Evolutionary conservation across 2,113 vertebrate genomes (phyloP), one percentile per base, ranked within the genome.

Genomic region (Mobula hypostoma): DNA sequence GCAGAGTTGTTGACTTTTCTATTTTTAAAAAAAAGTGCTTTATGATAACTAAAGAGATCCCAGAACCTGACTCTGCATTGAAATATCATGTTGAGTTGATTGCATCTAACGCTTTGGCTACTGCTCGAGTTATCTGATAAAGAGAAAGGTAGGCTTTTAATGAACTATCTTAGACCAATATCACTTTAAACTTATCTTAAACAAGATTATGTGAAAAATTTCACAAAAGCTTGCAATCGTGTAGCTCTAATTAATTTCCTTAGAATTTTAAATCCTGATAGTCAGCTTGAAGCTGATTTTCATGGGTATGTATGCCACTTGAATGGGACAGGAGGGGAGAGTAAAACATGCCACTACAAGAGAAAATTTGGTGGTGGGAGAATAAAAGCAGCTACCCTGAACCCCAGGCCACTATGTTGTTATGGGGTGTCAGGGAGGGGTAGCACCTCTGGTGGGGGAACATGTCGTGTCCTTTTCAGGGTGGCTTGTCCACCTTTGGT

Each of bases 1-100:
- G 63, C 85, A 63, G 61, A 66, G 61, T 29, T 88, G 29, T 88
- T 88, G 85, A 88, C 85, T 66, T 87, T 14, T 66, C 85, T 88
- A 32, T 66, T 80, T 79, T 48, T 58, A 27, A 56, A 56, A 82
- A 82, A 61, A 85, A 29, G 21, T 58, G 56, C 82, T 58, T 85
- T 85, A 24, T 85, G 82, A 88, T 66, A 88, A 88, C 66, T 66
- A n/a, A 88, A 63, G 61, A 88, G 58, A 29, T 88, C 32, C 61
- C 61, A 88, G 61, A 66, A 88, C 12, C 85, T 32, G 85, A 2
- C 12, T 88, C 29, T 63, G 12, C 58, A 63, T 27, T 63, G 29
- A 63, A 1, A 3, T 87, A 70, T 70, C 68, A 70, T 17, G 17
- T n/a, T 63, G 56, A 87, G n/a, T 12, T n/a, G 24, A 2, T 32